phyloP scores from a whole-genome alignment of 2,797 vertebrate species.

The Cyprinodon diabolis region DNA sequence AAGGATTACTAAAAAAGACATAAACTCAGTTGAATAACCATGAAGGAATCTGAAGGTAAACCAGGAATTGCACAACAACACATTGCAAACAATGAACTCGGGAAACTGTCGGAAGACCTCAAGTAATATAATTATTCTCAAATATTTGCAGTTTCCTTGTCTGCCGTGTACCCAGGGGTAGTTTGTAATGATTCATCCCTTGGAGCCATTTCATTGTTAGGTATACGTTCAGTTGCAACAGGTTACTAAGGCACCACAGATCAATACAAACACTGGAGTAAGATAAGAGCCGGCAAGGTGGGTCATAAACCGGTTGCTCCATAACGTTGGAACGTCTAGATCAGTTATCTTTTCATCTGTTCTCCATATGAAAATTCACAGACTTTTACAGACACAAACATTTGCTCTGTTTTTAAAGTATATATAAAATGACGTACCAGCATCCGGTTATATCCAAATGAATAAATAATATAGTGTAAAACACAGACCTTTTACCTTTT shows the following conservation, averaged over 20 bases:
- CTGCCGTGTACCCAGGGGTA: not conserved
- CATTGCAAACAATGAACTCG: not conserved
- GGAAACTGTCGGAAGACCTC: not conserved
- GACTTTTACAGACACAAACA: not conserved
- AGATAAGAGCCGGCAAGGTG: not conserved
- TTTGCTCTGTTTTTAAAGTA: not conserved
- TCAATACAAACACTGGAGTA: constrained; percentile 1
- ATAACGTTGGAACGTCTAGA: not conserved
- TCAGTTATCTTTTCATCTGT: not conserved
- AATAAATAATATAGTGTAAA: no score
- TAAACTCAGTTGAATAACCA: not conserved
- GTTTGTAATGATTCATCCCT: not conserved
- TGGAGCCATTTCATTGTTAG: not conserved
- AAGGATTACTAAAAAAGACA: not conserved
- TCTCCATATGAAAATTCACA: not conserved
- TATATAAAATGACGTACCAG: not conserved
- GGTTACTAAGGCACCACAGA: not conserved
- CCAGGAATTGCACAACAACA: not conserved
- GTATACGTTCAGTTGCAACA: not conserved
- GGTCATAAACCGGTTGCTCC: not conserved
- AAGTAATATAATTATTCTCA: not conserved
- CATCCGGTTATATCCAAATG: not conserved
- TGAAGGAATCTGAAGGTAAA: not conserved
- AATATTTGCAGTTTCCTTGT: not conserved
- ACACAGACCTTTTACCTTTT: no score